Base-by-base conservation (phyloP, 2,113 vertebrate genomes). In the Gavia stellata region DNA sequence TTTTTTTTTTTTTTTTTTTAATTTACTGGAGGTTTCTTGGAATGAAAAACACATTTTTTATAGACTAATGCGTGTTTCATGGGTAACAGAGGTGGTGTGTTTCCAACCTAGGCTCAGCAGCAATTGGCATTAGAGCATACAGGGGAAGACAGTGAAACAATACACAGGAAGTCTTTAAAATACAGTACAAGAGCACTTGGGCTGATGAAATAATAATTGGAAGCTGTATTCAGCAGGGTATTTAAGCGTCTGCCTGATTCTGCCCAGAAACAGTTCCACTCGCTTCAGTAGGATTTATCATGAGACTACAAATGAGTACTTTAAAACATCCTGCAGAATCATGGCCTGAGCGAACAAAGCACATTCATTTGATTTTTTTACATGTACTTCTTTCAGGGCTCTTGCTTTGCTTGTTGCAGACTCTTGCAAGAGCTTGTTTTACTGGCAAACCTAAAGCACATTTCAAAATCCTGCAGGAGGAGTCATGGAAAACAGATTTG, bases 401-500 rank as follows among this genome's bases (percentile, higher is more conserved):
- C 2, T 6, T 66, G 49, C 5, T 74, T 66, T 67, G 3, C n/a
- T 67, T 68, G 38, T 56, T 67, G 42, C 59, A 90, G 63, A 63
- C 63, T 90, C 88, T 81, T 88, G 80, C 80, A 90, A 94, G 59
- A 81, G 38, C 56, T 92, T 75, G 28, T 82, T 92, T 95, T 78
- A 63, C 72, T 94, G 91, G 61, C 52, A 89, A 68, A 81, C 24
- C n/a, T 81, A 28, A 26, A 92, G n/a, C 26, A 40, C 12, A 16
- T 92, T 92, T 86, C 71, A 89, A 95, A 96, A 87, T 81, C 86
- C 31, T 61, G 3, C 0, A 1, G 1, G 7, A 74, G 52, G 31
- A 93, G 47, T 92, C 77, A 87, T 29, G 65, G 80, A 96, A 97
- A 97, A 82, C 15, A 85, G 77, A 79, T 72, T 96, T 85, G 80